Evolutionary conservation across 2,113 vertebrate genomes (phyloP), one percentile per base, ranked within the genome.

Genomic region (Myiopsitta monachus): DNA sequence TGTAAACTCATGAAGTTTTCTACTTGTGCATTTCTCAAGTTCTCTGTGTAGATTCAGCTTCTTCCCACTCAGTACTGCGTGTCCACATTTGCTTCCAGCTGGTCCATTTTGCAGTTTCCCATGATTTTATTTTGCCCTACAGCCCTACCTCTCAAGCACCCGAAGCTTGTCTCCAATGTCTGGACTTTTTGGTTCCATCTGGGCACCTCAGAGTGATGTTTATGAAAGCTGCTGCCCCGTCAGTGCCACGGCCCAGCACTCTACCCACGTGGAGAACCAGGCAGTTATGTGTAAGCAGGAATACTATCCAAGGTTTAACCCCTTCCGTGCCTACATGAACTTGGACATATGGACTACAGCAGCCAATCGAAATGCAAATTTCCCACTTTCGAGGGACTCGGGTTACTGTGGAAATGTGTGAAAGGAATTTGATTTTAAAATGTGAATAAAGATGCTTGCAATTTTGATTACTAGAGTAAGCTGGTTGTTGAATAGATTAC

Each of bases 91-190:
- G 52, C 67, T 88, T 68, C 57, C 59, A 75, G 70, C 26, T 3
- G 9, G 51, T 59, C 46, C 3, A 0, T 38, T 64, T 38, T 81
- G 52, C 86, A 59, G 62, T 52, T 89, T 80, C 54, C 66, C 74
- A 41, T 94, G 21, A 23, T 44, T 86, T 93, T 90, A 1, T 47
- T 87, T 95, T 87, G 14, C 59, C 49, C 93, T 78, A 5, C 98
- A 99, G 99, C 98, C 99, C 96, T 99, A 99, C 98, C 99, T 99
- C 98, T 98, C 99, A 54, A 99, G 99, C 69, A 99, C 99, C 83
- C 98, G 99, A 96, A 99, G 99, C 97, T 98, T 99, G 87, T 99
- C 99, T 49, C 99, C 99, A 11, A 99, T 99, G 99, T 99, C 99
- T 97, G 99, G 99, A 96, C 98, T 99, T 74, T 99, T 99, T 87